Base-by-base conservation (phyloP, 2,113 vertebrate genomes). In the Bos indicus region DNA sequence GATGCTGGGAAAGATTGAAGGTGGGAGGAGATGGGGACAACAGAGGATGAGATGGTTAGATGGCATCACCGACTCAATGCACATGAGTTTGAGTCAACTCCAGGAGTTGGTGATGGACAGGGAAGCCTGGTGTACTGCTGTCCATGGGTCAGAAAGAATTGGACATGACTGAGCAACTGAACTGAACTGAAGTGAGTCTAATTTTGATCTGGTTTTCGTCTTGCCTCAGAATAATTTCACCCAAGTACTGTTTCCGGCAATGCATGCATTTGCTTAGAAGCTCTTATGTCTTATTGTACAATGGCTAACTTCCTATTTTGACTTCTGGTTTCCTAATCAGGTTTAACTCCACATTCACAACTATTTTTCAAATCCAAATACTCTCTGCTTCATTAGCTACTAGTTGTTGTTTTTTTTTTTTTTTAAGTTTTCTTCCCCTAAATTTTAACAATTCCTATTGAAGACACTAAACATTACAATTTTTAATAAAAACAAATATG, bases 351-450 rank as follows among this genome's bases (percentile, higher is more conserved):
- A 71, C 7, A 90, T 83, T 90, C 40, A 48, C 6, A 71, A 87
- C 6, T 93, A 33, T 13, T 59, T 94, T 83, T 87, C 21, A 85
- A 92, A 88, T 91, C 33, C 43, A 90, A 97, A 87, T 87, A 97
- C 84, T 87, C 25, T 80, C 36, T 14, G 26, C 21, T 87, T 92
- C 13, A 43, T n/a, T 92, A 83, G 36, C 48, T 90, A 78, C 26
- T 74, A 26, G 71, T 67, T 36, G 36, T 36, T 36, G 36, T 36
- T 36, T 36, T 67, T 40, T 40, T 40, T 56, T 64, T 67, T 96
- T 92, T 93, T 40, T 78, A 89, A 82, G 8, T 86, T 80, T 88
- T 57, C 51, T 82, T 33, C 48, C 71, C 25, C 81, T 67, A 51
- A 81, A 94, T 67, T 51, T 91, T n/a, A 81, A 93, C 5, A 85